A percentile compares a stretch with the other conserved stretches of the same genome.
Evolutionary conservation across 1,140 invertebrate genomes (phyloP).

Genomic region (Onthophagus taurus): DNA sequence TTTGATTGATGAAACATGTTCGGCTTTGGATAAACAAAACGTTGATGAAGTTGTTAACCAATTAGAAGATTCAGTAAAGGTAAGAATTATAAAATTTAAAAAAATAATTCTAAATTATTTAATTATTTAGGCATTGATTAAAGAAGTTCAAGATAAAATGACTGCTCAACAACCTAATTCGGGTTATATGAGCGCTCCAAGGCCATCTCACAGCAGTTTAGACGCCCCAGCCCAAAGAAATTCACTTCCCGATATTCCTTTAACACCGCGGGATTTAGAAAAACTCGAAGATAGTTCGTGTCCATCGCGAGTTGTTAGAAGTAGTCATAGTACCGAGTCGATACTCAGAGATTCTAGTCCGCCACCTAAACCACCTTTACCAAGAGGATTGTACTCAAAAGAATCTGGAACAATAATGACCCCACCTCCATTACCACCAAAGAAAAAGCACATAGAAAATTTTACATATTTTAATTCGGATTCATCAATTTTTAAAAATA

Average conservation of each 20-base stretch:
- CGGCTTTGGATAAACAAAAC: conserved; percentile 57
- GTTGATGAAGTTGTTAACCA: conserved; percentile 69
- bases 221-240: conserved; percentile 45
- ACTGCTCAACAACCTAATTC: conserved; percentile 40
- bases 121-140: conserved; percentile 47
- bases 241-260: conserved; percentile 70
- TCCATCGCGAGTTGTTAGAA: conserved; percentile 42
- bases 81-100: conserved; percentile 9
- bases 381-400: conserved; percentile 46
- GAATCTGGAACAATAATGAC: conserved; percentile 28
- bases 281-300: conserved; percentile 53
- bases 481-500: conserved; percentile 42
- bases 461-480: conserved; percentile 37
- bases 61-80: conserved; percentile 70
- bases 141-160: conserved; percentile 55
- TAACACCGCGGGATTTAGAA: conserved; percentile 65
- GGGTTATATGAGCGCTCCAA: conserved; percentile 34
- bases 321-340: conserved; percentile 68
- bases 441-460: conserved; percentile 48
- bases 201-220: conserved; percentile 30
- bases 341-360: conserved; percentile 50
- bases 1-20: conserved; percentile 58
- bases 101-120: neutral
- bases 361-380: conserved; percentile 81
- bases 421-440: conserved; percentile 68